Conservation (phyloP, 2,797 vertebrate genomes). For the Rhabdophis nuchalis region DNA sequence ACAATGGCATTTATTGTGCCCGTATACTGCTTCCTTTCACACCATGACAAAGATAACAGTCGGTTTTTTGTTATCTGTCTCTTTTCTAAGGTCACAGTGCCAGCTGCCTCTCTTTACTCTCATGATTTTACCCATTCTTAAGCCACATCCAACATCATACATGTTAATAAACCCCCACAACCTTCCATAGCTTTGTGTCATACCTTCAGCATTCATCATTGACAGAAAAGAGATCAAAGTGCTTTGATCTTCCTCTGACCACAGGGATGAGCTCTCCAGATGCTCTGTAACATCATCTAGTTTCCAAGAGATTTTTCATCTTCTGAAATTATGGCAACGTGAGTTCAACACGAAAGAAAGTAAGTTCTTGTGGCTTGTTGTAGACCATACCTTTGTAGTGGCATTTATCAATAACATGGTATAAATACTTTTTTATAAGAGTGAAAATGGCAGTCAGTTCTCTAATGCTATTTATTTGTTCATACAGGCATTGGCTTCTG, state of each 20-base stretch:
- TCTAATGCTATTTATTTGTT: background rate
- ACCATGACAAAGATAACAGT: background rate
- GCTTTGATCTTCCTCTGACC: background rate
- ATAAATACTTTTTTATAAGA: background rate
- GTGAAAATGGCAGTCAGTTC: background rate
- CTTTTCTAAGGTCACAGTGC: background rate
- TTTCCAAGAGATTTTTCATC: background rate
- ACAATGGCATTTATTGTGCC: background rate
- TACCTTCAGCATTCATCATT: background rate
- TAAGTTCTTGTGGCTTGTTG: background rate
- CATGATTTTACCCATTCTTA: background rate
- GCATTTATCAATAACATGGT: background rate
- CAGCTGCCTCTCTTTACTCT: background rate
- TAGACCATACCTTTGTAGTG: too few species aligned
- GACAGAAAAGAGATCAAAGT: background rate
- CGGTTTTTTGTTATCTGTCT: background rate
- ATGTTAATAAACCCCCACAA: background rate
- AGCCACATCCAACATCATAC: background rate
- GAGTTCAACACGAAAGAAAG: background rate
- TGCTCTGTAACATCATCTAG: background rate
- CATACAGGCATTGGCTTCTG: background rate
- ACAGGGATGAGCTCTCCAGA: background rate
- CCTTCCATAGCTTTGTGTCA: background rate
- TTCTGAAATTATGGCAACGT: background rate
- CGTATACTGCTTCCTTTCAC: background rate